phyloP scores from a whole-genome alignment of 2,888 invertebrate species.

The Stenoptilia bipunctidactyla region DNA sequence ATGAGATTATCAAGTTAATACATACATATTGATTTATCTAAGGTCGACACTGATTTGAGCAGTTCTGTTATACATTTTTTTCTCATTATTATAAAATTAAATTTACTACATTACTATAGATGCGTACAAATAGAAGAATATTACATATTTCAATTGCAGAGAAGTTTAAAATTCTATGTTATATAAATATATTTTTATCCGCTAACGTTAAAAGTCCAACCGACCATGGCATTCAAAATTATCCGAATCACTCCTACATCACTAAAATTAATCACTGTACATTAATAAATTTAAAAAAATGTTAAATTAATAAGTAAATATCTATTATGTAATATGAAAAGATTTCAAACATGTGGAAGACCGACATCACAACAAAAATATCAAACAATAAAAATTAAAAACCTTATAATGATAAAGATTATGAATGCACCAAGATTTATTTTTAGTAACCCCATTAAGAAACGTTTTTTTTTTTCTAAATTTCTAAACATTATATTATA shows the following conservation, averaged over 20 bases:
- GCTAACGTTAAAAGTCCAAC: background rate
- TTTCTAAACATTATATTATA: too few relatives aligned
- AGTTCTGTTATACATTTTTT: constrained; percentile 39
- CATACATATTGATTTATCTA: constrained; percentile 63
- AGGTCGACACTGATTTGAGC: constrained; percentile 65
- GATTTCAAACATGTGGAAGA: constrained; percentile 59
- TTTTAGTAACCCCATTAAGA: constrained; percentile 6
- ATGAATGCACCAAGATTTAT: constrained; percentile 41
- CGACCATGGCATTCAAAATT: constrained; percentile 34
- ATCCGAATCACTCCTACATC: constrained; percentile 25
- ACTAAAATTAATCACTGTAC: constrained; percentile 41
- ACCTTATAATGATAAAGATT: constrained; percentile 37
- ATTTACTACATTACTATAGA: constrained; percentile 11
- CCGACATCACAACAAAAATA: constrained; percentile 68
- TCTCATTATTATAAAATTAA: constrained; percentile 32
- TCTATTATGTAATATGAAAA: constrained; percentile 41
- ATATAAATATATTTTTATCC: background rate
- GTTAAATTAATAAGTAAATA: constrained; percentile 44
- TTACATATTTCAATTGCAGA: too few relatives aligned
- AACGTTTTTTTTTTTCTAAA: too few relatives aligned
- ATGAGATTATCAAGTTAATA: constrained; percentile 50
- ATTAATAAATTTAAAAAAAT: constrained; percentile 30
- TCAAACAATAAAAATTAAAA: constrained; percentile 26
- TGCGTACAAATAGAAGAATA: too few relatives aligned
- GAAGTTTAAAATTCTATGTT: background rate